A percentile compares a stretch with the other conserved stretches of the same genome.
Conservation (phyloP, 2,113 vertebrate species). For the Vidua chalybeata region DNA sequence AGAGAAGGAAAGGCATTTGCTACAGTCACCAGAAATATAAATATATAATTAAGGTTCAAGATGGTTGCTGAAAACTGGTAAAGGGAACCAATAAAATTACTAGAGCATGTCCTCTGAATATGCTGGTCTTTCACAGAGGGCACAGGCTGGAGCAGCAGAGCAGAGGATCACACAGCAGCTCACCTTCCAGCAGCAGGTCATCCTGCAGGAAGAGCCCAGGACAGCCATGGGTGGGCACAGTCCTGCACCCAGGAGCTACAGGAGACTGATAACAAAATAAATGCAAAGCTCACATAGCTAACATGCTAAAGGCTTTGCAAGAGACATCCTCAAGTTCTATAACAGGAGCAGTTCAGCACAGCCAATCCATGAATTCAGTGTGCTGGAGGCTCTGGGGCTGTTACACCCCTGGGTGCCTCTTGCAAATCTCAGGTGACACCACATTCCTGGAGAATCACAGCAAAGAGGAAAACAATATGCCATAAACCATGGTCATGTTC, state of each 20-base stretch:
- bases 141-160: not conserved
- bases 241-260: not conserved
- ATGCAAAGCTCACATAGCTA: not conserved
- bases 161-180: not conserved
- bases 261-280: not conserved
- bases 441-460: not conserved
- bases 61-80: not conserved
- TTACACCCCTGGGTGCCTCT: not conserved
- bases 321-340: not conserved
- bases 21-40: not conserved
- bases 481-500: not conserved
- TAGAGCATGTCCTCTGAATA: not conserved
- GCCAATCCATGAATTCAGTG: not conserved
- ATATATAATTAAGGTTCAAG: not conserved
- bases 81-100: not conserved
- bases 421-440: not conserved
- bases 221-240: not conserved
- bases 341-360: not conserved
- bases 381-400: not conserved
- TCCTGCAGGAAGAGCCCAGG: not conserved
- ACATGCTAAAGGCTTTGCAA: not conserved
- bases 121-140: not conserved
- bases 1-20: not conserved
- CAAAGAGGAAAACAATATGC: not conserved
- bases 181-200: not conserved